phyloP scores from a whole-genome alignment of 2,113 vertebrate species.

The Mellivora capensis region DNA sequence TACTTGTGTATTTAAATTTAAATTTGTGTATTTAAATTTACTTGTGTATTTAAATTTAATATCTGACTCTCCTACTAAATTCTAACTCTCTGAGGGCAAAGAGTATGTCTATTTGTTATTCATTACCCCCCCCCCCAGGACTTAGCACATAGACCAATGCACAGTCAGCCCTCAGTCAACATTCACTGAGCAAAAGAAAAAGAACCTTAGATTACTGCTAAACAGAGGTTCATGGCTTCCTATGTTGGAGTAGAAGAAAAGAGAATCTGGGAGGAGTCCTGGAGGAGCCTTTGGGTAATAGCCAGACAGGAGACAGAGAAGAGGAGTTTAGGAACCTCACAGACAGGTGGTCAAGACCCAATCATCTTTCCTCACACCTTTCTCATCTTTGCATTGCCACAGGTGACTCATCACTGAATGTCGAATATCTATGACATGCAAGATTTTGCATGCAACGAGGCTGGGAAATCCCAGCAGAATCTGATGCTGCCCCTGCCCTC shows the following conservation, averaged over 20 bases:
- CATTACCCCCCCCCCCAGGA: background rate
- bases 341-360: too few relatives aligned
- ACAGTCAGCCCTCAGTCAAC: background rate
- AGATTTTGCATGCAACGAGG: background rate
- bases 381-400: background rate
- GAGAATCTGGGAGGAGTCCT: background rate
- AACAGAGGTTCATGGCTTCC: background rate
- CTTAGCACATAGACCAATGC: background rate
- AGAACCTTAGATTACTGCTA: background rate
- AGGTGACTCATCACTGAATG: background rate
- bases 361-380: background rate
- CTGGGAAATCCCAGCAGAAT: background rate
- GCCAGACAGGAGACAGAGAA: background rate
- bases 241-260: background rate
- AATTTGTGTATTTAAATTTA: conserved; percentile 27
- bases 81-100: background rate
- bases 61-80: background rate
- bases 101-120: background rate
- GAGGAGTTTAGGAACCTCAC: background rate
- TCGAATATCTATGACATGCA: background rate
- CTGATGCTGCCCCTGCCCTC: background rate
- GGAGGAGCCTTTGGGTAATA: background rate
- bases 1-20: background rate
- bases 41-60: background rate
- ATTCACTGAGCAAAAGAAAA: background rate